A percentile compares a stretch with the other conserved stretches of the same genome.
Evolutionary conservation across 2,113 vertebrate genomes (phyloP).

Genomic region (Hippopotamus amphibius): DNA sequence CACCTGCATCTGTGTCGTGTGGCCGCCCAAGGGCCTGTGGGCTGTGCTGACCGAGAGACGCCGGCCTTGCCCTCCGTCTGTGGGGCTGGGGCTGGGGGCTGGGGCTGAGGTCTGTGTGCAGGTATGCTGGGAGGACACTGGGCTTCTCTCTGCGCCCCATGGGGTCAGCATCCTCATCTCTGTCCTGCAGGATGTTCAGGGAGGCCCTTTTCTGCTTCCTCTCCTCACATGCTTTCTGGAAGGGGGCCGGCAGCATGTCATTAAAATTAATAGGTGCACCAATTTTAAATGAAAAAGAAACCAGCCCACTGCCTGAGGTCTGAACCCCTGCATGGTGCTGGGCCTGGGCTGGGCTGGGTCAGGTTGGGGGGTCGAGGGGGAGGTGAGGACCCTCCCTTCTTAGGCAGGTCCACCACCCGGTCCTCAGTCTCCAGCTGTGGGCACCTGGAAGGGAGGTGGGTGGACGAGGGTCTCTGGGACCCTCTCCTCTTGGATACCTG

Average conservation of each 20-base stretch:
- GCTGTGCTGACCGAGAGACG: too few relatives aligned
- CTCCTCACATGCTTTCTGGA: neutral
- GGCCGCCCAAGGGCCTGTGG: fast-evolving
- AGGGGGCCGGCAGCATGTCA: too few relatives aligned
- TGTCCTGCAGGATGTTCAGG: fast-evolving
- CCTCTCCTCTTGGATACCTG: too few relatives aligned
- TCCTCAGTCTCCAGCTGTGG: neutral
- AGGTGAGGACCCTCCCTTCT: neutral
- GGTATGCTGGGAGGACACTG: fast-evolving
- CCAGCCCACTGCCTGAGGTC: too few relatives aligned
- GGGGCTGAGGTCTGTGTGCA: fast-evolving
- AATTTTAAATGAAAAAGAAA: neutral
- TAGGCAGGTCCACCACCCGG: neutral
- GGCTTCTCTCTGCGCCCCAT: fast-evolving
- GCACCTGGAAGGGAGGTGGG: neutral
- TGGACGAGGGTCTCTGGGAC: neutral
- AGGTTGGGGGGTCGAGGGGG: fast-evolving
- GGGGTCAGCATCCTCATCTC: fast-evolving
- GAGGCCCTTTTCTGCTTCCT: neutral
- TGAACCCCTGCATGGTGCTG: fast-evolving
- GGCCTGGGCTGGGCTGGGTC: neutral
- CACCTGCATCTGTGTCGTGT: neutral
- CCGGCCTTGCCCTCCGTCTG: fast-evolving
- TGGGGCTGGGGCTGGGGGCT: neutral
- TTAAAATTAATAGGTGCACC: neutral